Evolutionary conservation across 1,140 invertebrate species (phyloP).

Genomic region (Zophobas morio): DNA sequence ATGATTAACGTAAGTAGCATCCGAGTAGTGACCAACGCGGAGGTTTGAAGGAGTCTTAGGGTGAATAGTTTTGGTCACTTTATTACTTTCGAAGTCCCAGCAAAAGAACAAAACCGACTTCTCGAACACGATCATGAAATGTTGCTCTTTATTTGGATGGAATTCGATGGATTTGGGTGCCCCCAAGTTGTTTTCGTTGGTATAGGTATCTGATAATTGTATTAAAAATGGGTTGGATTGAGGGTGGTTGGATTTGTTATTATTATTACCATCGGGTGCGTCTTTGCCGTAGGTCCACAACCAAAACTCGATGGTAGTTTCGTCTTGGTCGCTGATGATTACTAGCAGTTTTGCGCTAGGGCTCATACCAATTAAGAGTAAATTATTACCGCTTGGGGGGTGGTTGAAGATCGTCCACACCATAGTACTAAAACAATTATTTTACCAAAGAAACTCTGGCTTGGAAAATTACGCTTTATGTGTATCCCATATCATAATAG

Average conservation of each 20-base stretch:
- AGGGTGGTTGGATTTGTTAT: background rate
- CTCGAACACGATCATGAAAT: conserved; percentile 66
- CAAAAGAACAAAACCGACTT: conserved; percentile 64
- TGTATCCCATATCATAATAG: conserved; percentile 73
- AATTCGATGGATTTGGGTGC: conserved; percentile 55
- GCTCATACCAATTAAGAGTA: conserved; percentile 68
- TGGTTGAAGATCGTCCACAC: conserved; percentile 70
- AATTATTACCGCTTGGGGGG: conserved; percentile 66
- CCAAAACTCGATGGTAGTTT: conserved; percentile 71
- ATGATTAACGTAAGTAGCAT: conserved; percentile 57
- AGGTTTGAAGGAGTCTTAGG: conserved; percentile 52
- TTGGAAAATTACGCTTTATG: conserved; percentile 61
- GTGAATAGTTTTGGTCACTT: conserved; percentile 41
- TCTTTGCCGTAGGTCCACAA: conserved; percentile 71
- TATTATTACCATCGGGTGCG: conserved; percentile 69
- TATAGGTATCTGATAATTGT: conserved; percentile 1
- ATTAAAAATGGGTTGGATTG: background rate
- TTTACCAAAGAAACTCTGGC: conserved; percentile 9
- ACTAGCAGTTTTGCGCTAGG: conserved; percentile 72
- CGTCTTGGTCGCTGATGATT: conserved; percentile 68
- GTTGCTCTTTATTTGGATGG: conserved; percentile 63
- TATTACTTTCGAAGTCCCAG: conserved; percentile 61
- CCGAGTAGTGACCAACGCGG: conserved; percentile 56
- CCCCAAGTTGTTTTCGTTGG: conserved; percentile 14
- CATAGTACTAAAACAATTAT: conserved; percentile 65